Percentiles rank a stretch among this genome's conserved stretches.
Evolutionary conservation across 2,797 vertebrate species (phyloP).

Genomic region (Melanotaenia nigrans): DNA sequence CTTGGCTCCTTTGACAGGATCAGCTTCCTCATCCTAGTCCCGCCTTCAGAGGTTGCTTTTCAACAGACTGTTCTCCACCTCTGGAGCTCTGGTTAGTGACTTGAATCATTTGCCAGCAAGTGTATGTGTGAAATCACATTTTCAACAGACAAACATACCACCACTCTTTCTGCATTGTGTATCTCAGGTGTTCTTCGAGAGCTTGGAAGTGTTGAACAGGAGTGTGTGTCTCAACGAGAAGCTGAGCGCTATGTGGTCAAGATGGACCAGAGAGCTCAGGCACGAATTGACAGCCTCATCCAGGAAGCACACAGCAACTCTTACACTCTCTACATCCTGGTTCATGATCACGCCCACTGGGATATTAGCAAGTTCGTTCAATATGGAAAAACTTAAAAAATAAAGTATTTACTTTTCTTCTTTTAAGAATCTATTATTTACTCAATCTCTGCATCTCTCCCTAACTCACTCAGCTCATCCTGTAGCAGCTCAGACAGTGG

Average conservation of each 20-base stretch:
- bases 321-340: constrained; percentile 92
- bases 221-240: constrained; percentile 84
- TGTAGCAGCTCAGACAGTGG: constrained; percentile 80
- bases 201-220: constrained; percentile 90
- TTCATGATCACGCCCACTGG: constrained; percentile 98
- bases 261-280: constrained; percentile 87
- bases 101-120: neutral
- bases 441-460: constrained; percentile 10
- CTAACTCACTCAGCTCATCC: constrained; percentile 60
- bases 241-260: constrained; percentile 92
- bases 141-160: neutral
- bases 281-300: constrained; percentile 88
- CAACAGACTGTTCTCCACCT: constrained; percentile 93
- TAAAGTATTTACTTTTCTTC: neutral
- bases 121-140: constrained; percentile 1
- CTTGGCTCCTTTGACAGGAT: constrained; percentile 96
- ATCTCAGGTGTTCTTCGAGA: constrained; percentile 90
- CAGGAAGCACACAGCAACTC: constrained; percentile 92
- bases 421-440: neutral
- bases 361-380: constrained; percentile 89
- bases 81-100: constrained; percentile 90
- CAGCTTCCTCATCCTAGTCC: constrained; percentile 96
- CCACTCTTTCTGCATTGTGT: neutral
- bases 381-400: neutral
- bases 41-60: constrained; percentile 95